These are phyloP conservation scores for Holothuria glaberrima DNA, from an alignment of 35 echinoderm and acorn worm genomes.

Conservation along the genomic window DNA sequence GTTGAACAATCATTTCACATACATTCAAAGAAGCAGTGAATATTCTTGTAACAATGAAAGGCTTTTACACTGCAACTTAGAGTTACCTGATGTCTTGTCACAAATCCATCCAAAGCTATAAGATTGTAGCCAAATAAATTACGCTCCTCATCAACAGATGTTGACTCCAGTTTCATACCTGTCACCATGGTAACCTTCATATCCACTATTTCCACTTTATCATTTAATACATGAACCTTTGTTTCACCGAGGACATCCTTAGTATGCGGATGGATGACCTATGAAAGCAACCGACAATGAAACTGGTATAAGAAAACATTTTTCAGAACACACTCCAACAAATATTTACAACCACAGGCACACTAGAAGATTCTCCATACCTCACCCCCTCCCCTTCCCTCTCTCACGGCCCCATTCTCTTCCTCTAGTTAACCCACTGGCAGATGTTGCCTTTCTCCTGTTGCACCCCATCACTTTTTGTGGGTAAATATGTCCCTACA, in stretches of 20 bases:
- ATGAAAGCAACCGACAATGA: neutral
- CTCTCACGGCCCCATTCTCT: too few relatives aligned
- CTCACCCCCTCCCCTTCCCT: neutral
- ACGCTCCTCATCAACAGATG: neutral
- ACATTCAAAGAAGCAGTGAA: too few relatives aligned
- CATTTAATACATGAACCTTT: slow-evolving; percentile 31
- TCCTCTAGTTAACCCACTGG: too few relatives aligned
- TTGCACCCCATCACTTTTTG: too few relatives aligned
- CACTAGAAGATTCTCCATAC: too few relatives aligned
- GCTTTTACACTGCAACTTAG: too few relatives aligned
- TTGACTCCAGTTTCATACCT: slow-evolving; percentile 43
- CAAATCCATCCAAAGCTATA: slow-evolving; percentile 35
- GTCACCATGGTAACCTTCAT: slow-evolving; percentile 69
- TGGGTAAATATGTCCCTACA: too few relatives aligned
- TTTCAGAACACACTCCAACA: neutral
- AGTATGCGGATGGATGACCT: slow-evolving; percentile 57
- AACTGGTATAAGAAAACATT: neutral
- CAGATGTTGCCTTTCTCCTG: too few relatives aligned
- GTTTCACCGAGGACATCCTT: slow-evolving; percentile 43
- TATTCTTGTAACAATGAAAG: too few relatives aligned
- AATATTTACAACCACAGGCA: neutral
- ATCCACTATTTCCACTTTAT: slow-evolving; percentile 65
- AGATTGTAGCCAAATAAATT: slow-evolving; percentile 45
- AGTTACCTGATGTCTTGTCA: slow-evolving; percentile 63
- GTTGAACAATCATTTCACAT: too few relatives aligned